These are phyloP conservation scores for Rhabdophis nuchalis DNA, from an alignment of 2,797 vertebrate species.

Conservation along the genomic window DNA sequence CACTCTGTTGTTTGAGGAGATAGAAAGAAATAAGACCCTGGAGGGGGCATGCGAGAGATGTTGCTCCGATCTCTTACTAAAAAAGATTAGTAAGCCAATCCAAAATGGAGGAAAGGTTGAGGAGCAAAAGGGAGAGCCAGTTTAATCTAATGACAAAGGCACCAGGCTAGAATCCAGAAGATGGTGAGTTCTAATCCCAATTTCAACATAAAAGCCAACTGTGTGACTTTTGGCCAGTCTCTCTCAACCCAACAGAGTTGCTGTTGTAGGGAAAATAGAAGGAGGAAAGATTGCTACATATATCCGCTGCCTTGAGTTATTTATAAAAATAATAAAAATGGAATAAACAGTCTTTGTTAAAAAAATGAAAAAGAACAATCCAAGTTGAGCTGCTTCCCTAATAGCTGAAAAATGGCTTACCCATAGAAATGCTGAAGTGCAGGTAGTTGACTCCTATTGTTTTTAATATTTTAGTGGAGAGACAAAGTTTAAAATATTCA, in stretches of 20 bases:
- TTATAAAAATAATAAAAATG: not conserved
- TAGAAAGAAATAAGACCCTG: not conserved
- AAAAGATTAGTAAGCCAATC: not conserved
- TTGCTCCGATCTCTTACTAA: not conserved
- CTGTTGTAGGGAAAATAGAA: not conserved
- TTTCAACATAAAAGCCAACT: not conserved
- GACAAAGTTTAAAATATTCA: not conserved
- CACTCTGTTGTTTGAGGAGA: not conserved
- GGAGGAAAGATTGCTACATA: not conserved
- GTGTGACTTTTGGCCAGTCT: not conserved
- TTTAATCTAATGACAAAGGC: not conserved
- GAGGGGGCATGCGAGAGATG: not conserved
- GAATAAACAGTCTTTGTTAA: not conserved
- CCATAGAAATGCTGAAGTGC: not conserved
- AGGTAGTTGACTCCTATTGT: not conserved
- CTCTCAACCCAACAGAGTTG: not conserved
- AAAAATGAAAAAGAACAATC: not conserved
- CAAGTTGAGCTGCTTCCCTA: not conserved
- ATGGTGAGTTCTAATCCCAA: not conserved
- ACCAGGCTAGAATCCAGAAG: not conserved
- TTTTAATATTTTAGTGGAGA: not conserved
- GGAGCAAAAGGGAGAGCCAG: not conserved
- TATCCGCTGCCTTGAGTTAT: not conserved
- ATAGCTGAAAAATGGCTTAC: not conserved
- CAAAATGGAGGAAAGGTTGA: not conserved